Evolutionary conservation across 2,888 invertebrate species (phyloP).

Genomic region (Andrena camellia): DNA sequence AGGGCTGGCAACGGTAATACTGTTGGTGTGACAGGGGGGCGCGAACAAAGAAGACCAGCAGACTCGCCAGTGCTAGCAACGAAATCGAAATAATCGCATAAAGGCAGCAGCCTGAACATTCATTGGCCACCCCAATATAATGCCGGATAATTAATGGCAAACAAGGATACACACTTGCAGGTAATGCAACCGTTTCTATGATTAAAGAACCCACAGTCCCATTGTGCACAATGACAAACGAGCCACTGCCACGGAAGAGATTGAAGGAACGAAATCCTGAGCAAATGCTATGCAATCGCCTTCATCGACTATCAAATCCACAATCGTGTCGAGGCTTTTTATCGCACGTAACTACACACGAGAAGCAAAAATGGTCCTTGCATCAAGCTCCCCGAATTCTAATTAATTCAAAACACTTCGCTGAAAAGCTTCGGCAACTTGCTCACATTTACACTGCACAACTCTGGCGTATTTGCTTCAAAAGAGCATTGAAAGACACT

Average conservation of each 20-base stretch:
- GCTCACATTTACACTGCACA: no score
- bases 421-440: no score
- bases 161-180: constrained; percentile 41
- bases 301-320: constrained; percentile 21
- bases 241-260: not conserved
- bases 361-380: no score
- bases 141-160: constrained; percentile 72
- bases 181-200: constrained; percentile 54
- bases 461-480: no score
- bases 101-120: constrained; percentile 55
- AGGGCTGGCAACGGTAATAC: constrained; percentile 49
- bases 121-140: constrained; percentile 66
- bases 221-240: constrained; percentile 1
- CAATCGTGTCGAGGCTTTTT: constrained; percentile 8
- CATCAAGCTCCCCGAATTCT: no score
- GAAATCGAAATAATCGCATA: constrained; percentile 64
- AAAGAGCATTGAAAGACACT: no score
- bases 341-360: no score
- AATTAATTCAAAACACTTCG: no score
- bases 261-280: constrained; percentile 14
- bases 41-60: constrained; percentile 31
- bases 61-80: constrained; percentile 35
- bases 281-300: not conserved
- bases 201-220: constrained; percentile 33
- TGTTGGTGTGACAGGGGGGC: constrained; percentile 49